phyloP scores from a whole-genome alignment of 2,797 vertebrate species.

The Tenualosa ilisha region DNA sequence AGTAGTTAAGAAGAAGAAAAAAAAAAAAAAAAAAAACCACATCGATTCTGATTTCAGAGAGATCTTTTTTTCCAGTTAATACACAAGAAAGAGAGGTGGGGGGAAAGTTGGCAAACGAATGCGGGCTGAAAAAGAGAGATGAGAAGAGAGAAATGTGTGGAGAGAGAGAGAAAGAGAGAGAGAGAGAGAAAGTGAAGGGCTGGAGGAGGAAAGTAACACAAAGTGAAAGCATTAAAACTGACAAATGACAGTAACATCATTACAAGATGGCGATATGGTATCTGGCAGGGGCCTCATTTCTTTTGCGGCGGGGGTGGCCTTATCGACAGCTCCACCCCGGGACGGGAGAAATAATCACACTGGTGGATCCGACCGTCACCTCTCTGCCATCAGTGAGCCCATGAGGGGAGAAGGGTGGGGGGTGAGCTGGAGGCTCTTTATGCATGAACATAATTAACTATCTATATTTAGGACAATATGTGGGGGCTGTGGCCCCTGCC shows the following conservation, averaged over 20 bases:
- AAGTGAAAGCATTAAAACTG: conserved; percentile 28
- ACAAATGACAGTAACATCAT: conserved; percentile 33
- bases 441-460: conserved; percentile 46
- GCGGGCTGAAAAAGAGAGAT: not conserved
- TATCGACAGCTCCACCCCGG: conserved; percentile 37
- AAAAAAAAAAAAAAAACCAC: not conserved
- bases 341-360: not conserved
- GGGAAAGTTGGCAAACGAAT: not conserved
- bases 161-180: not conserved
- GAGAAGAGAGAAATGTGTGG: not conserved
- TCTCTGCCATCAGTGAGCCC: not conserved
- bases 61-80: not conserved
- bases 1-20: not conserved
- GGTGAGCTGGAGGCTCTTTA: conserved; percentile 7
- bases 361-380: not conserved
- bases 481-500: not conserved
- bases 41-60: not conserved
- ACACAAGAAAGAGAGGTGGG: not conserved
- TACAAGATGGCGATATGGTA: conserved; percentile 40
- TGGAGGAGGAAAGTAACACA: not conserved
- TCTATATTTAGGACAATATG: conserved; percentile 45
- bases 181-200: not conserved
- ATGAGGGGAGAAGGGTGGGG: not conserved
- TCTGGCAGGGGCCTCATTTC: not conserved
- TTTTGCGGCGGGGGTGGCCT: not conserved